Evolutionary conservation across 2,797 vertebrate genomes (phyloP), one percentile per base, ranked within the genome.

Genomic region (Manis pentadactyla): DNA sequence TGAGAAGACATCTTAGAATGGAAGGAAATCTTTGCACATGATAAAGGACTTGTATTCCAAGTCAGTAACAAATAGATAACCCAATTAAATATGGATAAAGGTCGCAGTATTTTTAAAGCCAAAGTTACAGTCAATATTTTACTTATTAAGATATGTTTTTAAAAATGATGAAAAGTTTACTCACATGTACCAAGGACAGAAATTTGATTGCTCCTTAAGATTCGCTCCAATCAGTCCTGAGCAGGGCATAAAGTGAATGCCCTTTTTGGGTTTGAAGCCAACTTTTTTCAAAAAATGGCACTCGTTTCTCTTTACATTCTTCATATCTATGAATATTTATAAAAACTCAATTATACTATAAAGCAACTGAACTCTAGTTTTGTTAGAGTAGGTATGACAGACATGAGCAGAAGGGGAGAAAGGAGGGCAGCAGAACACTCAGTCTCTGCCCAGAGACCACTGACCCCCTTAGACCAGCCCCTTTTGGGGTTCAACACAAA

Each of bases 281-380:
- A 99, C 99, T 98, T 98, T 99, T 99, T 98, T 99, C 99, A 98
- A 99, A 98, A 99, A 99, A 99, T 97, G 99, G 99, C 98, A 99
- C 99, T 97, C 99, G 98, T 98, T 99, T 99, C 98, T 99, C 99
- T 99, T 99, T 99, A 98, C 99, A 99, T 98, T 99, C 99, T 97
- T 99, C 99, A 37, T 99, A 99, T 98, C 99, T 99, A 97, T 83
- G 69, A 85, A 84, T 86, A 92, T 95, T 94, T 90, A 88, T n/a
- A 95, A 95, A 81, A 89, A 96, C 4, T 57, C 49, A 93, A 87
- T 94, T 93, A 84, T 90, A 96, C 94, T 94, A 87, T 96, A 93
- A 92, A 97, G 55, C 97, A 97, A 74, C 12, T 96, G 25, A 96
- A 96, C 21, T 11, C 91, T 25, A 89, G 29, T 82, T 46, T 46